Base-by-base conservation (phyloP, 2,113 vertebrate species). In the Spea bombifrons region DNA sequence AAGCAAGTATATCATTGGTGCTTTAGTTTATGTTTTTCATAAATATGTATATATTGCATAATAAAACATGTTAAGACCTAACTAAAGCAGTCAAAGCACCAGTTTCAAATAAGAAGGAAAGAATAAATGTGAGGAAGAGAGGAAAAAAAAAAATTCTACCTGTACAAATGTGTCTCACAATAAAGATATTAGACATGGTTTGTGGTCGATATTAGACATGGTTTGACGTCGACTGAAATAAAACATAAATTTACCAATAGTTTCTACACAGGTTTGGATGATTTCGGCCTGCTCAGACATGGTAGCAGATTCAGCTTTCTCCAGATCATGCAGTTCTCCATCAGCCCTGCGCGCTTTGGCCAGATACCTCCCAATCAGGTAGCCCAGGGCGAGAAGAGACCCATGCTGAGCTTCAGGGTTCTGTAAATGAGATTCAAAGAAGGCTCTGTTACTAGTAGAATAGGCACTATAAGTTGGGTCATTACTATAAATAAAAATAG, bases 391-490 rank as follows among this genome's bases (percentile, higher is more conserved):
- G 91, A 99, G 84, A 83, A 99, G 91, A 78, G 96, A 95, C 9
- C 96, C 96, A 52, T 99, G 97, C 70, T 99, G 97, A 75, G 95
- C 92, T 87, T 99, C 97, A 3, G 91, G 96, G 85, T 92, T 97
- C 97, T 99, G 87, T 13, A 83, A 81, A 82, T 8, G 73, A 3
- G 66, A 81, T 3, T 7, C 30, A 50, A 13, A 49, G 46, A 72
- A 17, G 10, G 12, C 7, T 55, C 9, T 9, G 3, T 52, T 44
- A 30, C 30, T 30, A 30, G 30, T 30, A 30, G 30, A 30, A 30
- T 30, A 30, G 30, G 30, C 2, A 30, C 30, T 30, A 30, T 30
- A 30, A 1, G 2, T 30, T 30, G 30, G 30, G 30, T 30, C 30
- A 30, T 30, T 30, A 30, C 30, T 30, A 30, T 30, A 30, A 30